A percentile compares a stretch with the other conserved stretches of the same genome.
phyloP scores from a whole-genome alignment of 2,797 vertebrate genomes.

The Iguana delicatissima region DNA sequence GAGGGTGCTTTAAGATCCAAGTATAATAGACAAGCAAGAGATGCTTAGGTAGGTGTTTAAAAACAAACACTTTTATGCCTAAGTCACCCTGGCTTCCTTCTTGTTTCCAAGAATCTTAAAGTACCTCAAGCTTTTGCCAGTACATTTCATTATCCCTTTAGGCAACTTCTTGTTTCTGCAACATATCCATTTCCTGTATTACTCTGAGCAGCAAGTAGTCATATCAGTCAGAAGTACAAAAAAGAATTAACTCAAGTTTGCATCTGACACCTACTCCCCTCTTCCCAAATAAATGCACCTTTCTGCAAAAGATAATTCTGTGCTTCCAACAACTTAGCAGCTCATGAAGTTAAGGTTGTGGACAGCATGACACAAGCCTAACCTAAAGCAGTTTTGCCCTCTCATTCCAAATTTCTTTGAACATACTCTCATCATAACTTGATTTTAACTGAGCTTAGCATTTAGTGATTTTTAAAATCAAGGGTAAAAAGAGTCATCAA shows the following conservation, averaged over 20 bases:
- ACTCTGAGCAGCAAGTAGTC: constrained; percentile 74
- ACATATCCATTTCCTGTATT: constrained; percentile 78
- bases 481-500: constrained; percentile 30
- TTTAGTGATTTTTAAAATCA: constrained; percentile 30
- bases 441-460: constrained; percentile 35
- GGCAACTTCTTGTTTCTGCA: constrained; percentile 66
- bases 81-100: constrained; percentile 33
- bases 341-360: background rate
- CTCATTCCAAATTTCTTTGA: constrained; percentile 25
- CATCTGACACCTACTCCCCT: constrained; percentile 65
- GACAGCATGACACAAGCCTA: too few relatives aligned
- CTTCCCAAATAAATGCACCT: constrained; percentile 31
- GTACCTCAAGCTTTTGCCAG: constrained; percentile 55
- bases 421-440: constrained; percentile 36
- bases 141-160: constrained; percentile 72
- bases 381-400: background rate
- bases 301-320: constrained; percentile 37
- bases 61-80: background rate
- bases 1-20: background rate
- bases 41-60: background rate
- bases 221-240: constrained; percentile 80
- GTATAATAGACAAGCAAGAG: background rate
- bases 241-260: constrained; percentile 75
- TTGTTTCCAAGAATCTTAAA: constrained; percentile 50
- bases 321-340: constrained; percentile 35